Conservation (phyloP, 2,888 invertebrate species). For the Spialia ferax region DNA sequence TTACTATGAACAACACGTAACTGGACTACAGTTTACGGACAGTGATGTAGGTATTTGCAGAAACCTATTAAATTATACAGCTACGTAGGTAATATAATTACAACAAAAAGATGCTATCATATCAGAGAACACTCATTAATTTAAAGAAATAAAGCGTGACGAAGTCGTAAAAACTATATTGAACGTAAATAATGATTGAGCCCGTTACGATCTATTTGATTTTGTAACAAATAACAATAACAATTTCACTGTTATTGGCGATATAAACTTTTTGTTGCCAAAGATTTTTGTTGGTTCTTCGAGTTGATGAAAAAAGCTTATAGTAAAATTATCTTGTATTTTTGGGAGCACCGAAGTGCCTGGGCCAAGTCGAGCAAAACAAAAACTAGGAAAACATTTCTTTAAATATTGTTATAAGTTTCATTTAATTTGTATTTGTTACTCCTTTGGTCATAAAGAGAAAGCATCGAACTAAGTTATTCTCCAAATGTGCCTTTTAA, state of each 20-base stretch:
- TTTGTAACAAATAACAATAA: slow-evolving; percentile 8
- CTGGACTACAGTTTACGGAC: not conserved
- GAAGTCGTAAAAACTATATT: slow-evolving; percentile 26
- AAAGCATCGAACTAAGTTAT: too few relatives aligned
- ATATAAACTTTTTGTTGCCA: slow-evolving; percentile 1
- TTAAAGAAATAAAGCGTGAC: slow-evolving; percentile 41
- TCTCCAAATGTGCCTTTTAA: too few relatives aligned
- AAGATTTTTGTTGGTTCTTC: not conserved
- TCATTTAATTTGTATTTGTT: too few relatives aligned
- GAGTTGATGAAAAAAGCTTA: not conserved
- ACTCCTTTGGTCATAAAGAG: too few relatives aligned
- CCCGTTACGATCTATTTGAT: slow-evolving; percentile 22
- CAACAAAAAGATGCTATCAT: slow-evolving; percentile 33
- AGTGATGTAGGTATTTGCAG: not conserved
- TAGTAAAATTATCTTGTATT: not conserved
- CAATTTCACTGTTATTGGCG: not conserved
- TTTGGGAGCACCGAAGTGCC: too few relatives aligned
- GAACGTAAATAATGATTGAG: slow-evolving; percentile 22
- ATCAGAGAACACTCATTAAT: slow-evolving; percentile 32
- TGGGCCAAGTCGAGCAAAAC: too few relatives aligned
- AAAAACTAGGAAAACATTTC: too few relatives aligned
- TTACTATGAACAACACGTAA: too few relatives aligned
- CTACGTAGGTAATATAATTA: not conserved
- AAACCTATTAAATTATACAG: not conserved
- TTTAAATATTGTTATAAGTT: too few relatives aligned